Conservation (phyloP, 2,113 vertebrate genomes). For the Lipophrys pholis region DNA sequence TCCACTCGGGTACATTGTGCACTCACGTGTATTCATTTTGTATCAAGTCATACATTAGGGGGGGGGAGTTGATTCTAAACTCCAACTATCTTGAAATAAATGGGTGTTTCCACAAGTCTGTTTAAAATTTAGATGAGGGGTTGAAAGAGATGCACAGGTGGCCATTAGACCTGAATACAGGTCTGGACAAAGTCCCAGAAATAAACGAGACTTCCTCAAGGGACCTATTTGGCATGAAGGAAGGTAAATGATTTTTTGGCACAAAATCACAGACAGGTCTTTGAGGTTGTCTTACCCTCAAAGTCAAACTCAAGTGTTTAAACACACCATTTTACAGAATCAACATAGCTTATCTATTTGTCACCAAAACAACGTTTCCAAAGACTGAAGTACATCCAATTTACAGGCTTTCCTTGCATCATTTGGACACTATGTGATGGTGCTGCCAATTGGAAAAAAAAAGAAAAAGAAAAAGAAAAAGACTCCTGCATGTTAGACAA, state of each 20-base stretch:
- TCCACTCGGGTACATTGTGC: not conserved
- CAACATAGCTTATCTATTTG: not conserved
- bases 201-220: not conserved
- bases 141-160: constrained; percentile 14
- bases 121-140: constrained; percentile 11
- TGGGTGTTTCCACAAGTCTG: not conserved
- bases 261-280: not conserved
- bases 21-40: constrained; percentile 1
- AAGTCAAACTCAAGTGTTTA: not conserved
- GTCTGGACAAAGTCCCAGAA: not conserved
- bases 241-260: not conserved
- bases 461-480: not conserved
- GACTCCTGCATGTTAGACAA: constrained; percentile 8
- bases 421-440: not conserved
- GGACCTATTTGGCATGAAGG: not conserved
- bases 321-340: not conserved
- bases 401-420: not conserved
- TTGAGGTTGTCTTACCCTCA: not conserved
- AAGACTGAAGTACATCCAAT: constrained; percentile 7
- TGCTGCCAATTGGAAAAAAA: not conserved
- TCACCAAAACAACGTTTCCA: constrained; percentile 3
- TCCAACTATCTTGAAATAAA: constrained; percentile 17
- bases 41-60: constrained; percentile 1
- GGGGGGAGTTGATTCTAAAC: constrained; percentile 6
- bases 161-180: constrained; percentile 6